Percentiles rank a stretch among this genome's conserved stretches.
phyloP scores from a whole-genome alignment of 2,113 vertebrate species.

The Gambusia holbrooki region DNA sequence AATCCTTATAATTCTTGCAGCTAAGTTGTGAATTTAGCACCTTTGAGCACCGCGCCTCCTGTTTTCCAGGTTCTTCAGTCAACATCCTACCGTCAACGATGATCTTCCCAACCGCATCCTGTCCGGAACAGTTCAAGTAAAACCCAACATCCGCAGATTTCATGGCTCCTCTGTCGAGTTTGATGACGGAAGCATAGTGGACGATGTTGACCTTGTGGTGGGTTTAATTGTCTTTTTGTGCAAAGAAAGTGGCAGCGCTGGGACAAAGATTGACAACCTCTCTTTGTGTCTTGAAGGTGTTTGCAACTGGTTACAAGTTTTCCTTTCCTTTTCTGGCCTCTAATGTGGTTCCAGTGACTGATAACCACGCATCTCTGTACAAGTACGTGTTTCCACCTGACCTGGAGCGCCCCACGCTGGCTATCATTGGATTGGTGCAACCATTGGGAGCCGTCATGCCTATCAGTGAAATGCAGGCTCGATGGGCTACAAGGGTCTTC shows the following conservation, averaged over 20 bases:
- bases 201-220: constrained; percentile 83
- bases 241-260: too few relatives aligned
- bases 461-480: constrained; percentile 88
- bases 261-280: not conserved
- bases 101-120: constrained; percentile 92
- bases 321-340: constrained; percentile 88
- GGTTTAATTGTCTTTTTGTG: not conserved
- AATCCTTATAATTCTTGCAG: not conserved
- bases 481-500: constrained; percentile 88
- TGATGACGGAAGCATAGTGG: constrained; percentile 84
- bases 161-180: constrained; percentile 86
- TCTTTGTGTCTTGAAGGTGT: constrained; percentile 73
- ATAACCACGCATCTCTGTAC: constrained; percentile 85
- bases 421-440: constrained; percentile 89
- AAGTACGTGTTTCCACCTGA: constrained; percentile 85
- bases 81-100: constrained; percentile 89
- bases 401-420: constrained; percentile 85
- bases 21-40: not conserved
- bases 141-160: constrained; percentile 85
- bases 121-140: constrained; percentile 85
- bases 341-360: constrained; percentile 74
- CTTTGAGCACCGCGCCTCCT: not conserved
- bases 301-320: constrained; percentile 92
- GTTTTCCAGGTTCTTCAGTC: constrained; percentile 78
- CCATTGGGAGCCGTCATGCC: constrained; percentile 93